phyloP scores from a whole-genome alignment of 2,113 vertebrate genomes.

The Serinus canaria region DNA sequence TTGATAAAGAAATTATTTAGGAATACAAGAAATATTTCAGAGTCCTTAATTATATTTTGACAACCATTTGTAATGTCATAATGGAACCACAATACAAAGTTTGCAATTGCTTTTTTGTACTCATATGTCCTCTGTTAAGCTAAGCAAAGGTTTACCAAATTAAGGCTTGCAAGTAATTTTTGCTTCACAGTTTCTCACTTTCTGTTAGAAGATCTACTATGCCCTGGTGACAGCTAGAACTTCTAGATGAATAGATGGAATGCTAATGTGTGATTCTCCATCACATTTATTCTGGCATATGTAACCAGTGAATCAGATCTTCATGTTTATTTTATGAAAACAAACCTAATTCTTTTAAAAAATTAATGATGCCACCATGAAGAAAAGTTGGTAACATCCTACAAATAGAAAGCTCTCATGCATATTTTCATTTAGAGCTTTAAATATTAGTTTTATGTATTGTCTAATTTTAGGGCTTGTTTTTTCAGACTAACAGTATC shows the following conservation, averaged over 20 bases:
- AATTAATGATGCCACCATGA: neutral
- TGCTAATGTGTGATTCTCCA: neutral
- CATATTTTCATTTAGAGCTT: neutral
- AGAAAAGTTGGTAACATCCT: neutral
- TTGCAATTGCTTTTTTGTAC: constrained; percentile 16
- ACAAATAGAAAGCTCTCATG: neutral
- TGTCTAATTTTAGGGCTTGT: neutral
- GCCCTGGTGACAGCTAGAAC: neutral
- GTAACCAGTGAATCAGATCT: neutral
- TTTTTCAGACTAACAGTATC: neutral
- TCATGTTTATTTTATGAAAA: neutral
- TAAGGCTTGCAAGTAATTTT: constrained; percentile 36
- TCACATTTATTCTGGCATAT: neutral
- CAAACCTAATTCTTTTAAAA: neutral
- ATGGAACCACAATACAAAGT: neutral
- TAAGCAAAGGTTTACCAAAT: constrained; percentile 37
- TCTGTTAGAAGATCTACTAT: neutral
- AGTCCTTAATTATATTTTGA: constrained; percentile 45
- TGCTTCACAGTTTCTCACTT: constrained; percentile 24
- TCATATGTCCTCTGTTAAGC: constrained; percentile 21
- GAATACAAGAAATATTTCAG: neutral
- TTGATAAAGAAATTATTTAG: constrained; percentile 8
- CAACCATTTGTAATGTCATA: constrained; percentile 19
- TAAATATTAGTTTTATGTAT: neutral
- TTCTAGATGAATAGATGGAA: neutral